These are phyloP conservation scores for Pluvialis apricaria DNA, from an alignment of 2,113 vertebrate genomes.

Conservation along the genomic window DNA sequence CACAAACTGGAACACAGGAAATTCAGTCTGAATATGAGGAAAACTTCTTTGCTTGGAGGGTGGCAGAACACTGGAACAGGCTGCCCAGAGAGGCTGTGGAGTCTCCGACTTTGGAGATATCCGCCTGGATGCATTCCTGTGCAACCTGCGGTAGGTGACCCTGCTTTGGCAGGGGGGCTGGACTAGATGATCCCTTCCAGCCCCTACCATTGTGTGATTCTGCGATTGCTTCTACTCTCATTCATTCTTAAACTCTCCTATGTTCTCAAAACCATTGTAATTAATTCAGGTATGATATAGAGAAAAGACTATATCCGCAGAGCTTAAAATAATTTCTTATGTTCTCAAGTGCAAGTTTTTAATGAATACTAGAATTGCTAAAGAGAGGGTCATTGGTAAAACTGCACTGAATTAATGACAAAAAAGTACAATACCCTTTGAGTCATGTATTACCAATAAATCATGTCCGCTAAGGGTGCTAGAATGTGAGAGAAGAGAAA, in stretches of 20 bases:
- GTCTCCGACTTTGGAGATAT: neutral
- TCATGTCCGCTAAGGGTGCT: neutral
- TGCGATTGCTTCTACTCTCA: neutral
- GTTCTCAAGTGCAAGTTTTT: neutral
- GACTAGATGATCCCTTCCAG: neutral
- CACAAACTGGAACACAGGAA: neutral
- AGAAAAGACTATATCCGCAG: neutral
- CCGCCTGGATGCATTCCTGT: neutral
- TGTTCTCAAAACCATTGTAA: neutral
- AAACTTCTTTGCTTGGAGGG: neutral
- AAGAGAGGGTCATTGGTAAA: neutral
- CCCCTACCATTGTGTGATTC: neutral
- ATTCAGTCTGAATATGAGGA: neutral
- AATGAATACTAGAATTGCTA: neutral
- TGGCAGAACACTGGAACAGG: neutral
- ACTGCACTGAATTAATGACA: neutral
- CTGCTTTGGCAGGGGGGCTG: neutral
- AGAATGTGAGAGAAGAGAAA: neutral
- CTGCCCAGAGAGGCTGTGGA: neutral
- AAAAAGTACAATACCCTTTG: neutral
- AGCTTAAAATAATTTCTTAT: neutral
- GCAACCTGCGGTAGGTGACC: neutral
- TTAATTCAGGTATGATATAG: neutral
- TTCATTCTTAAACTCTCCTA: neutral
- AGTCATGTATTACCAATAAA: neutral